Percentiles rank a stretch among this genome's conserved stretches.
Conservation (phyloP, 1,140 invertebrate species). For the Gonatopus flavifemur region DNA sequence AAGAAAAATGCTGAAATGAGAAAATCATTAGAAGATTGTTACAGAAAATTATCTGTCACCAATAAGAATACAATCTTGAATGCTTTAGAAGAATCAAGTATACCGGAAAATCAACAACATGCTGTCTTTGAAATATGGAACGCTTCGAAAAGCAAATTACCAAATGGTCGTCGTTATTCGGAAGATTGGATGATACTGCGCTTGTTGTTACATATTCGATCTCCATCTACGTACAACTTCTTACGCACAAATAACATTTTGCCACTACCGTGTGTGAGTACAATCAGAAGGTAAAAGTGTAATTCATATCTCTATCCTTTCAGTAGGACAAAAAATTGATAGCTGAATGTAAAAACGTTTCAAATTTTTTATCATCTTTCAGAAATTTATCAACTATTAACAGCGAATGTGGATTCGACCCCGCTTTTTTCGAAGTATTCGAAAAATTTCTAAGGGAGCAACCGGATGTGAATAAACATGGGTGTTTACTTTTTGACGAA, state of each 20-base stretch:
- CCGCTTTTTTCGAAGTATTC: conserved; percentile 12
- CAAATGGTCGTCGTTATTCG: conserved; percentile 16
- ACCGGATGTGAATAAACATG: conserved; percentile 13
- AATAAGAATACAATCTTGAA: background rate
- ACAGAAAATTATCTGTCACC: background rate
- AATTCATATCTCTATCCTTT: conserved; percentile 15
- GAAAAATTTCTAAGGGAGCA: conserved; percentile 8
- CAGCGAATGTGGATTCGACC: conserved; percentile 9
- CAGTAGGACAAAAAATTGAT: conserved; percentile 2
- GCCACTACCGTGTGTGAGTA: conserved; percentile 25
- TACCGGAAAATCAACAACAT: conserved; percentile 5
- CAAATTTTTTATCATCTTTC: background rate
- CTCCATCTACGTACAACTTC: conserved; percentile 14
- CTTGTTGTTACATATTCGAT: conserved; percentile 25
- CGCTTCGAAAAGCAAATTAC: conserved; percentile 11
- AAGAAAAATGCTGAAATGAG: background rate
- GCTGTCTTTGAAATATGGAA: conserved; percentile 11
- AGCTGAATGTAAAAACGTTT: too few relatives aligned
- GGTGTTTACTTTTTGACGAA: conserved; percentile 16
- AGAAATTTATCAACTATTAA: conserved; percentile 10
- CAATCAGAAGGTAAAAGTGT: conserved; percentile 22
- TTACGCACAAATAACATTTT: conserved; percentile 19
- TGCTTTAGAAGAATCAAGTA: background rate
- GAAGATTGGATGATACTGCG: conserved; percentile 28
- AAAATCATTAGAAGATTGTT: background rate